These are phyloP conservation scores for Apostichopus japonicus DNA, from an alignment of 35 echinoderm and acorn worm genomes.

Conservation along the genomic window DNA sequence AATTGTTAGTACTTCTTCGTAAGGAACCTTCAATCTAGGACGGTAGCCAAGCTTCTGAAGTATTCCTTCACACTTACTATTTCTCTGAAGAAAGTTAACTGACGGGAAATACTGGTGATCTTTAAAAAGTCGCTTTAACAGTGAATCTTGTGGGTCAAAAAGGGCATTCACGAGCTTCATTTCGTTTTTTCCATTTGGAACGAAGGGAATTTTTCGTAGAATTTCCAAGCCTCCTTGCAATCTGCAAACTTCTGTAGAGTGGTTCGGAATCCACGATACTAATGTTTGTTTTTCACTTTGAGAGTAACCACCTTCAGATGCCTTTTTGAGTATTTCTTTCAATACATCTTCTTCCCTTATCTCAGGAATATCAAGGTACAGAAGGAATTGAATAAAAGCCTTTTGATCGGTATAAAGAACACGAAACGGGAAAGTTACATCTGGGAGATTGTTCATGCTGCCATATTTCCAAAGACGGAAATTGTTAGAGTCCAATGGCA, in stretches of 20 bases:
- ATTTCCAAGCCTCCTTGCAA: background rate
- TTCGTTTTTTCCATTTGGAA: conserved; percentile 3
- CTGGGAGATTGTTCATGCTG: background rate
- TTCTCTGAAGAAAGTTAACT: background rate
- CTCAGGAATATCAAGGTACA: background rate
- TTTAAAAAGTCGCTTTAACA: background rate
- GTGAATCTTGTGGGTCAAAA: conserved; percentile 14
- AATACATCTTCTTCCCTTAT: conserved; percentile 5
- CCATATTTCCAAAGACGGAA: background rate
- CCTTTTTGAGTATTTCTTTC: background rate
- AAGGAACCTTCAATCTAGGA: background rate
- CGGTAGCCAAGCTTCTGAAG: background rate
- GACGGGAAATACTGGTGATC: conserved; percentile 7
- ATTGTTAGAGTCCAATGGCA: background rate
- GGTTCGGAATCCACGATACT: conserved; percentile 6
- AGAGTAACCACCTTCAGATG: background rate
- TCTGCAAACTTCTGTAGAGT: background rate
- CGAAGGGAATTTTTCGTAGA: background rate
- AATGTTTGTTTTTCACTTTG: background rate
- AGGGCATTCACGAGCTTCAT: background rate
- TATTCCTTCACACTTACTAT: background rate
- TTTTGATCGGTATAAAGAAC: background rate
- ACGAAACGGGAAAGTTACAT: background rate
- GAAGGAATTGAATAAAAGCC: background rate
- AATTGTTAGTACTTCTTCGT: background rate